Percentiles rank a stretch among this genome's conserved stretches.
Evolutionary conservation across 2,888 invertebrate genomes (phyloP).

Genomic region (Nebria brevicollis): DNA sequence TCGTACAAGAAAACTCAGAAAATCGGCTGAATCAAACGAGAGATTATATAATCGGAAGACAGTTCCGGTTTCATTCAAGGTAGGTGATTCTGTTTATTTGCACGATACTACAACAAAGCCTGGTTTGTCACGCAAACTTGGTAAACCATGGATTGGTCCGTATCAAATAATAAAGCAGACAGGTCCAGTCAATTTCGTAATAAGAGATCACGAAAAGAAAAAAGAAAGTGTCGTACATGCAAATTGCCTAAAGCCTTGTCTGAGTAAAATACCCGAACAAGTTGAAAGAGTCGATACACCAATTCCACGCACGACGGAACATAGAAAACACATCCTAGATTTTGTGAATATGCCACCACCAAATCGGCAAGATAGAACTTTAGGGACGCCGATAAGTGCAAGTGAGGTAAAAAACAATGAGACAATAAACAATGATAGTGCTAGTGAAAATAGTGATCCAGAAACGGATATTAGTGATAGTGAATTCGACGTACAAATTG

Average conservation of each 20-base stretch:
- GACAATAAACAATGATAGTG: too few relatives aligned
- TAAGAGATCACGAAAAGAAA: neutral
- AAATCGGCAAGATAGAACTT: neutral
- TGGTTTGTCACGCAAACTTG: neutral
- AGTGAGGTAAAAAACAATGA: too few relatives aligned
- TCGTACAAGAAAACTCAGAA: constrained; percentile 21
- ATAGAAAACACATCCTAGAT: neutral
- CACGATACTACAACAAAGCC: neutral
- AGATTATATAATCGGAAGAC: neutral
- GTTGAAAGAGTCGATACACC: neutral
- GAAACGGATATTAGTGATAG: too few relatives aligned
- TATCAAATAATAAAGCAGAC: neutral
- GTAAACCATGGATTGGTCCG: constrained; percentile 8
- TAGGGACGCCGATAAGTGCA: too few relatives aligned
- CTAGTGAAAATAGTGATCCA: too few relatives aligned
- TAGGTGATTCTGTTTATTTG: neutral
- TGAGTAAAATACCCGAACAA: neutral
- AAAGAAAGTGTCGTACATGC: constrained; percentile 6
- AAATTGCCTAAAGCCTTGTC: neutral
- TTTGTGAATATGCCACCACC: neutral
- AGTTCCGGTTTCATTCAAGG: neutral
- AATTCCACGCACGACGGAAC: neutral
- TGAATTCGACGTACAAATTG: too few relatives aligned
- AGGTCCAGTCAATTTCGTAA: neutral
- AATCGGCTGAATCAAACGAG: neutral